Percentiles rank a stretch among this genome's conserved stretches.
These are phyloP conservation scores for Oenanthe melanoleuca DNA, from an alignment of 2,113 vertebrate genomes.

Conservation along the genomic window DNA sequence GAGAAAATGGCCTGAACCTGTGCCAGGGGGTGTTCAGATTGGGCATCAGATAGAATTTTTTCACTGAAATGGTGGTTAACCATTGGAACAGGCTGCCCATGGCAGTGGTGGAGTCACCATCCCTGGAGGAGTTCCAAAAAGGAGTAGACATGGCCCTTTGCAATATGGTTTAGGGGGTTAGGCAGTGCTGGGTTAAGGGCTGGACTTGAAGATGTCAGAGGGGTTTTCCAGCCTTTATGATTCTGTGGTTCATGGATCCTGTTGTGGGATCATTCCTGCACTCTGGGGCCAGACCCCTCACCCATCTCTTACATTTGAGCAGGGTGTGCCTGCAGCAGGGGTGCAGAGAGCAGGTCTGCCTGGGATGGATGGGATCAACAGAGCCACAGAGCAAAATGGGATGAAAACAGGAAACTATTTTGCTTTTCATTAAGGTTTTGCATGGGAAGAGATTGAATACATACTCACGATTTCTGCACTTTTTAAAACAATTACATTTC, in stretches of 20 bases:
- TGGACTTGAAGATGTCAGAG: background rate
- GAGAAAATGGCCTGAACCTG: background rate
- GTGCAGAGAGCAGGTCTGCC: background rate
- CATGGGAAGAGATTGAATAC: background rate
- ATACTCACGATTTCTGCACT: background rate
- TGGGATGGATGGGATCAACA: background rate
- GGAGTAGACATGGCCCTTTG: accelerated
- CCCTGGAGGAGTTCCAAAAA: background rate
- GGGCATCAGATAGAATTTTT: background rate
- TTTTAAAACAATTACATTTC: background rate
- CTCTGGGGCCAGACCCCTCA: accelerated
- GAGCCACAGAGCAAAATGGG: background rate
- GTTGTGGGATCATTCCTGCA: accelerated
- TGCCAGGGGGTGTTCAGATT: background rate
- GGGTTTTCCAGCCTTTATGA: background rate
- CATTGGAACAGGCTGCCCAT: accelerated
- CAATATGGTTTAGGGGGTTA: accelerated
- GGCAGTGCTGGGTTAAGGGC: background rate
- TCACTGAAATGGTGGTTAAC: background rate
- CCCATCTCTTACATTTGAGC: background rate
- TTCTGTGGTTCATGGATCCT: background rate
- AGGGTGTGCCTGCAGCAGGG: background rate
- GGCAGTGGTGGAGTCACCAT: too few species aligned
- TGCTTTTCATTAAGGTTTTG: background rate
- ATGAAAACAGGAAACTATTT: background rate